Evolutionary conservation across 1,140 invertebrate genomes (phyloP).

Genomic region (Nomia melanderi): DNA sequence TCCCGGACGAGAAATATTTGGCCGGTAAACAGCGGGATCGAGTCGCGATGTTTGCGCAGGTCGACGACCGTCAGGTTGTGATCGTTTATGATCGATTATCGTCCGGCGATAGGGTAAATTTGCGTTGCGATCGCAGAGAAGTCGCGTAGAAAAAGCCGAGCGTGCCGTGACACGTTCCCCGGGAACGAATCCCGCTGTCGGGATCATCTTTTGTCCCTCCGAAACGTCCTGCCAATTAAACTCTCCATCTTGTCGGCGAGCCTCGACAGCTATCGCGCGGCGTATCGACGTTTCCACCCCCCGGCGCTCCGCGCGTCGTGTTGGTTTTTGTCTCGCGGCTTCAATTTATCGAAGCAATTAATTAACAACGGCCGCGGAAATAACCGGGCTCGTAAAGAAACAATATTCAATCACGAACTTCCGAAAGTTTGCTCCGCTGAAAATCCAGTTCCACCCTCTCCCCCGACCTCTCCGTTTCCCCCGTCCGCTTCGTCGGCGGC

Average conservation of each 20-base stretch:
- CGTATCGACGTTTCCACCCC: not conserved
- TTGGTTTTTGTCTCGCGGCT: not conserved
- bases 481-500: not conserved
- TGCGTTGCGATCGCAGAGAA: not conserved
- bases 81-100: not conserved
- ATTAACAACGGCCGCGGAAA: slow-evolving; percentile 28
- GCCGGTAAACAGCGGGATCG: not conserved
- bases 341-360: slow-evolving; percentile 37
- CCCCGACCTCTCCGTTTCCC: too few species aligned
- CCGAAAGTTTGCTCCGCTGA: slow-evolving; percentile 16
- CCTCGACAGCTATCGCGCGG: not conserved
- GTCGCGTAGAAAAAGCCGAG: too few species aligned
- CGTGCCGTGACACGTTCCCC: too few species aligned
- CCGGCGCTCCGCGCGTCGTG: too few species aligned
- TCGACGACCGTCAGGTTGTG: not conserved
- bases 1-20: not conserved
- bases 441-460: not conserved
- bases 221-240: slow-evolving; percentile 25
- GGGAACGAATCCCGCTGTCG: too few species aligned
- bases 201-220: too few species aligned
- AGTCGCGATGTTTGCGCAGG: not conserved
- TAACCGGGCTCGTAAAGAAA: not conserved
- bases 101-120: not conserved
- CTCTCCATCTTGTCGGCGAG: slow-evolving; percentile 20
- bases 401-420: slow-evolving; percentile 11